Conservation (phyloP, 2,797 vertebrate species). For the Pseudopleuronectes americanus region DNA sequence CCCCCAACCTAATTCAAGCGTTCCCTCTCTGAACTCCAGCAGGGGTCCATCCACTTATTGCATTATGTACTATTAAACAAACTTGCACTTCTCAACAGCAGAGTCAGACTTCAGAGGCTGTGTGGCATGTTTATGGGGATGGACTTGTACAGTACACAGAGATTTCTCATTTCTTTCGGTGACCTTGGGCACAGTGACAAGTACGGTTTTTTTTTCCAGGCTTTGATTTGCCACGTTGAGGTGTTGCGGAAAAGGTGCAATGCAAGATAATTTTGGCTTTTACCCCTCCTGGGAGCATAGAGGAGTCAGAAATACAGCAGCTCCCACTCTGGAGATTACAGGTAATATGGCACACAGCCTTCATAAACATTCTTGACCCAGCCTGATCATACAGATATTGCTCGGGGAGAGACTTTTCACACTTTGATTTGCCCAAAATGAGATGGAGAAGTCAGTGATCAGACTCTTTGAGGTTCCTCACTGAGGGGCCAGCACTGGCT, state of each 20-base stretch:
- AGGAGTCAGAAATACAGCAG: slow-evolving; percentile 80
- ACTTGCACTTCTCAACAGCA: slow-evolving; percentile 79
- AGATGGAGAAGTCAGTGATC: slow-evolving; percentile 81
- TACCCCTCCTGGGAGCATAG: slow-evolving; percentile 81
- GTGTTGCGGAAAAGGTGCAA: slow-evolving; percentile 85
- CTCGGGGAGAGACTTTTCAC: slow-evolving; percentile 87
- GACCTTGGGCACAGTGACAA: slow-evolving; percentile 86
- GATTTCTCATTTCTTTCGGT: slow-evolving; percentile 83
- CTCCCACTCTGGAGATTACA: slow-evolving; percentile 84
- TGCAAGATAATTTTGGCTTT: slow-evolving; percentile 84
- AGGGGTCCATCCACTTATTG: slow-evolving; percentile 62
- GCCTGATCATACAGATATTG: slow-evolving; percentile 83
- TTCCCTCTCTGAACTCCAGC: slow-evolving; percentile 68
- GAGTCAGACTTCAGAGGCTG: slow-evolving; percentile 82
- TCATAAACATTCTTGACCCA: slow-evolving; percentile 85
- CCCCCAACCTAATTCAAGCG: slow-evolving; percentile 71
- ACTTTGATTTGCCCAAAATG: slow-evolving; percentile 88
- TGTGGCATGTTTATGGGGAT: slow-evolving; percentile 77
- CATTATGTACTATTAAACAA: slow-evolving; percentile 80
- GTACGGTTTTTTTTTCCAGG: slow-evolving; percentile 71
- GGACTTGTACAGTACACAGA: slow-evolving; percentile 75
- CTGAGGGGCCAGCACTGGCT: slow-evolving; percentile 68
- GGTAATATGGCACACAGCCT: slow-evolving; percentile 83
- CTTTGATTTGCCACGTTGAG: slow-evolving; percentile 84
- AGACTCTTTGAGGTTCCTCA: slow-evolving; percentile 82